Conservation (phyloP, 1,140 invertebrate species). For the Anoplophora glabripennis region DNA sequence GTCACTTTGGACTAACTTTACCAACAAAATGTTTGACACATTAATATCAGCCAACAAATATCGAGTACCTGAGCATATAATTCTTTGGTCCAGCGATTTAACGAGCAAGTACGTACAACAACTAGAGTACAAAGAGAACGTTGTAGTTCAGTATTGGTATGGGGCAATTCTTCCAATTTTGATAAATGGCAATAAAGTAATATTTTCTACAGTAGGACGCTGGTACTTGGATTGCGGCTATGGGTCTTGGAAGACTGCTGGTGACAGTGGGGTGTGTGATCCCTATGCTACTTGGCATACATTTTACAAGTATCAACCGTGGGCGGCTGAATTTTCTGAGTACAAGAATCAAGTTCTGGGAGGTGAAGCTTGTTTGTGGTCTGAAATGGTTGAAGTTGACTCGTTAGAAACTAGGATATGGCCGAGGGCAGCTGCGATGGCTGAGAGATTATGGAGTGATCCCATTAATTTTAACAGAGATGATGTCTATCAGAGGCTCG, state of each 20-base stretch:
- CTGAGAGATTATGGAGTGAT: conserved; percentile 58
- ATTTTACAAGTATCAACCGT: conserved; percentile 75
- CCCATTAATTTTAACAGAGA: conserved; percentile 29
- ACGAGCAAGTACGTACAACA: conserved; percentile 52
- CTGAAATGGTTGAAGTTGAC: conserved; percentile 60
- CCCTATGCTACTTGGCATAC: conserved; percentile 79
- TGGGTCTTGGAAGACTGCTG: conserved; percentile 68
- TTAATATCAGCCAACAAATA: conserved; percentile 65
- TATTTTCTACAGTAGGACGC: conserved; percentile 76
- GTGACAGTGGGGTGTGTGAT: conserved; percentile 65
- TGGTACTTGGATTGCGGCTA: conserved; percentile 85
- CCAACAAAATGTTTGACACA: conserved; percentile 58
- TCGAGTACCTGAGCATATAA: conserved; percentile 58
- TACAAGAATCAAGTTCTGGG: conserved; percentile 54
- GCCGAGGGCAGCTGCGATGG: conserved; percentile 65
- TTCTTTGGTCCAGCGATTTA: conserved; percentile 76
- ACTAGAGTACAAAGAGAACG: conserved; percentile 52
- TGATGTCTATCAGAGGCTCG: conserved; percentile 63
- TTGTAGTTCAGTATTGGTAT: conserved; percentile 71
- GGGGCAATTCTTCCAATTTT: conserved; percentile 65
- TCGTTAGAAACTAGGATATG: conserved; percentile 65
- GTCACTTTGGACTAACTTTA: conserved; percentile 74
- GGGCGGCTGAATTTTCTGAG: conserved; percentile 48
- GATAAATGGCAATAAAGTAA: conserved; percentile 67
- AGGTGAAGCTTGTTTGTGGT: conserved; percentile 70